phyloP scores from a whole-genome alignment of 37 sponge, comb jelly and placozoan species.

The Diacarnus erythraeanus region DNA sequence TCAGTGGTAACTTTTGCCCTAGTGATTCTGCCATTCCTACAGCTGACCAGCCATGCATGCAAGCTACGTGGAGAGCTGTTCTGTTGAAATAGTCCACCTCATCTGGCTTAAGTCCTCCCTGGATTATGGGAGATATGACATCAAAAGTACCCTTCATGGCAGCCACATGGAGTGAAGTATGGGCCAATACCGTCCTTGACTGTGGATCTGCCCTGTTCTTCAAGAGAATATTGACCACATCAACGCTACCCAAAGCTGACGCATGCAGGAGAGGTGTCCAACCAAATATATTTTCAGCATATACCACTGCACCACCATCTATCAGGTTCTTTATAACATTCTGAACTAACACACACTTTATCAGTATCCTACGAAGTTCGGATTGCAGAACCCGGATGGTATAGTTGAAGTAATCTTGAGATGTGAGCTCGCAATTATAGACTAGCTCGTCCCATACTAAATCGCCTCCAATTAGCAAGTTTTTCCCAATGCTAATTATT shows the following conservation, averaged over 20 bases:
- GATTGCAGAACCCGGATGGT: conserved; percentile 1
- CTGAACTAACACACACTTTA: conserved; percentile 42
- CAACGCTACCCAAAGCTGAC: conserved; percentile 38
- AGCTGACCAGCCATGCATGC: conserved; percentile 78
- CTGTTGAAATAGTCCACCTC: conserved; percentile 65
- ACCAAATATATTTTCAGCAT: conserved; percentile 84
- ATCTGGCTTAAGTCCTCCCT: conserved; percentile 47
- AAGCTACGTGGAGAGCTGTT: conserved; percentile 81
- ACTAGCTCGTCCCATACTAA: conserved; percentile 57
- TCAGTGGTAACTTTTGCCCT: conserved; percentile 18
- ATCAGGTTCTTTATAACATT: conserved; percentile 34
- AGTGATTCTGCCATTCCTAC: conserved; percentile 45
- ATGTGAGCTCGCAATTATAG: conserved; percentile 51
- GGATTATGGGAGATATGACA: conserved; percentile 39
- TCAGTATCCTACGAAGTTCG: conserved; percentile 26
- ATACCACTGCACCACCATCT: conserved; percentile 61
- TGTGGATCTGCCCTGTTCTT: conserved; percentile 47
- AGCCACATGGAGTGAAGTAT: conserved; percentile 76
- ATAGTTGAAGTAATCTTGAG: conserved; percentile 6
- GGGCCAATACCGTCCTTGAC: conserved; percentile 54
- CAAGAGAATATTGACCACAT: conserved; percentile 45
- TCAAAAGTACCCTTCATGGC: conserved; percentile 70
- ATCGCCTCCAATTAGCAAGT: conserved; percentile 44
- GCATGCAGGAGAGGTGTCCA: conserved; percentile 81
- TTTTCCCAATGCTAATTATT: conserved; percentile 59